Conservation (phyloP, 2,797 vertebrate genomes). For the Loriculus beryllinus region DNA sequence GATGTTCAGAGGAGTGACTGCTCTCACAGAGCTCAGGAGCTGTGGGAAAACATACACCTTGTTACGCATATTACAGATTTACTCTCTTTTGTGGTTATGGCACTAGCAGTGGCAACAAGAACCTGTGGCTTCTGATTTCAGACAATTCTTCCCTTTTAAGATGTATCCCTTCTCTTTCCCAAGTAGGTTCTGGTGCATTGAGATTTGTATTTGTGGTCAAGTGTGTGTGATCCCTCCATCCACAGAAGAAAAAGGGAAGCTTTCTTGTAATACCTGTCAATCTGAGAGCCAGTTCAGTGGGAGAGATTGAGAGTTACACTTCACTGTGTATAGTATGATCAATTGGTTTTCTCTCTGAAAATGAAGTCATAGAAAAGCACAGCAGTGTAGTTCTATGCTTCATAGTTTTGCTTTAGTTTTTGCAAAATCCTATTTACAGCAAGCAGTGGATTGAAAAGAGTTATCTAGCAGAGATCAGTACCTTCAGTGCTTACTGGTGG, state of each 20-base stretch:
- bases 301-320: neutral
- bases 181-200: neutral
- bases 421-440: conserved; percentile 36
- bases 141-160: neutral
- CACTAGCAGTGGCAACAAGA: neutral
- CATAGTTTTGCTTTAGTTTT: neutral
- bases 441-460: conserved; percentile 18
- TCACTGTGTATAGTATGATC: neutral
- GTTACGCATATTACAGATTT: neutral
- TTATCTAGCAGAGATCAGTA: conserved; percentile 39
- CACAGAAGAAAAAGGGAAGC: neutral
- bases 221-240: neutral
- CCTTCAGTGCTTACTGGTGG: neutral
- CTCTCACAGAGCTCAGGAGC: neutral
- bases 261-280: neutral
- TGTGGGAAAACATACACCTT: neutral
- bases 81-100: neutral
- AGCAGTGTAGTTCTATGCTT: neutral
- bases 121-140: neutral
- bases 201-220: neutral
- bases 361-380: conserved; percentile 26
- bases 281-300: neutral
- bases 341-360: conserved; percentile 8
- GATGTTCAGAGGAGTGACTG: neutral
- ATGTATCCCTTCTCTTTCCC: neutral